A percentile compares a stretch with the other conserved stretches of the same genome.
phyloP scores from a whole-genome alignment of 2,113 vertebrate genomes.

The Perognathus longimembris region DNA sequence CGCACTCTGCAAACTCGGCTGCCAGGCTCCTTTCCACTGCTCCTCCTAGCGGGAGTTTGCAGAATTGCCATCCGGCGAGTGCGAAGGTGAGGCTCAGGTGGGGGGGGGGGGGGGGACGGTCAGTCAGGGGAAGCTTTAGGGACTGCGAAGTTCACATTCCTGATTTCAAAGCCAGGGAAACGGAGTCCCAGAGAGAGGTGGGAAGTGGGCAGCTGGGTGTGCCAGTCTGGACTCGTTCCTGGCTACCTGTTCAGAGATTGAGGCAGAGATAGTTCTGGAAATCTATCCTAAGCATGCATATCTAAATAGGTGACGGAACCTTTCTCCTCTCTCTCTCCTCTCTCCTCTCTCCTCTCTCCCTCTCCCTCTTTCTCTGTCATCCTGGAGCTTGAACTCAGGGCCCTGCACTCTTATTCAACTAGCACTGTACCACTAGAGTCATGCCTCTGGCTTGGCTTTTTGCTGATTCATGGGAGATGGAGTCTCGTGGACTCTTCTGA shows the following conservation, averaged over 20 bases:
- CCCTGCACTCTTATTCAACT: too few relatives aligned
- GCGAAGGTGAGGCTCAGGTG: fast-evolving
- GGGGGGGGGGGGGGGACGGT: too few relatives aligned
- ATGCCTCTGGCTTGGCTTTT: too few relatives aligned
- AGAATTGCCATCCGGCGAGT: fast-evolving
- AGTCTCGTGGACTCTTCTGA: too few relatives aligned
- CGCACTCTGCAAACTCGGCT: not conserved
- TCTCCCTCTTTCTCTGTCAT: too few relatives aligned
- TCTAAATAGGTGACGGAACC: not conserved
- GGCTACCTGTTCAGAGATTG: too few relatives aligned
- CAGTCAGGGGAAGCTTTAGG: not conserved
- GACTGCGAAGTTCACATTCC: not conserved
- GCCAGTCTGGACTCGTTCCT: fast-evolving
- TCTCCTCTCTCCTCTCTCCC: too few relatives aligned
- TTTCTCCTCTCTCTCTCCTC: not conserved
- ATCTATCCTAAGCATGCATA: too few relatives aligned
- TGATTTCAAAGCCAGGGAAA: not conserved
- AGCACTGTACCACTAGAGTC: too few relatives aligned
- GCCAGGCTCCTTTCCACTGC: too few relatives aligned
- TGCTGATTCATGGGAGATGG: too few relatives aligned
- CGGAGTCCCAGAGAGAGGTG: fast-evolving
- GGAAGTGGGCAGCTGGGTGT: not conserved
- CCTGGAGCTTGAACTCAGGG: too few relatives aligned
- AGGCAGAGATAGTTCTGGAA: not conserved
- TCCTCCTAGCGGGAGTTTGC: not conserved